Evolutionary conservation across 2,113 vertebrate genomes (phyloP).

Genomic region (Thalassarche chlororhynchos): DNA sequence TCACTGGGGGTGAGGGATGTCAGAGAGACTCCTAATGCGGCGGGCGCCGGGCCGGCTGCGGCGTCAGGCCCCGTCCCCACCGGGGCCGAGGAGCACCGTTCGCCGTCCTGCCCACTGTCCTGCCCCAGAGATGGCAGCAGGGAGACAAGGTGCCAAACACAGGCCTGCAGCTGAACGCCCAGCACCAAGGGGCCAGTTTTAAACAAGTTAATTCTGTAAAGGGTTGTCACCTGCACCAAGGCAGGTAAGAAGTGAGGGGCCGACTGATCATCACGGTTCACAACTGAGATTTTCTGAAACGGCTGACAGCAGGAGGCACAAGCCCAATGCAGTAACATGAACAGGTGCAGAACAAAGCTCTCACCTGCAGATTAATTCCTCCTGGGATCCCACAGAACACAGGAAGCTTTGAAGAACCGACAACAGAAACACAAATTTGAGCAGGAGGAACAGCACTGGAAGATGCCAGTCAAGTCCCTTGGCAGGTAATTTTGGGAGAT

Average conservation of each 20-base stretch:
- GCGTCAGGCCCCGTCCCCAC: neutral
- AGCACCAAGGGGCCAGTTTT: no score
- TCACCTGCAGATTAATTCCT: neutral
- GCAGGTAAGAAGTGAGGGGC: neutral
- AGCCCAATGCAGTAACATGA: fast-evolving
- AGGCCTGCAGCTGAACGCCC: neutral
- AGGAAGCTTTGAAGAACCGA: neutral
- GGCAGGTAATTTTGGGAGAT: fast-evolving
- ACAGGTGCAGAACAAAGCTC: neutral
- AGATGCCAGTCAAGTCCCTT: fast-evolving
- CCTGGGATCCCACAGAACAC: neutral
- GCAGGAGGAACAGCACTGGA: neutral
- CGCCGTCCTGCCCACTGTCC: neutral
- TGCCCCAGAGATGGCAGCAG: neutral
- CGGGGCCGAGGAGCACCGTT: neutral
- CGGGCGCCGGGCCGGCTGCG: fast-evolving
- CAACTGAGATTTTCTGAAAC: neutral
- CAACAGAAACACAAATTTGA: neutral
- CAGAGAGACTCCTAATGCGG: fast-evolving
- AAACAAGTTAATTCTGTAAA: neutral
- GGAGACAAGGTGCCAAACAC: neutral
- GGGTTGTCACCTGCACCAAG: fast-evolving
- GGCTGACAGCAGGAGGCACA: neutral
- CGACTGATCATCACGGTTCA: fast-evolving
- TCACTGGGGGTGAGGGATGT: fast-evolving